Evolutionary conservation across 2,888 invertebrate species (phyloP), one percentile per base, ranked within the genome.

Genomic region (Dasysyrphus albostriatus): DNA sequence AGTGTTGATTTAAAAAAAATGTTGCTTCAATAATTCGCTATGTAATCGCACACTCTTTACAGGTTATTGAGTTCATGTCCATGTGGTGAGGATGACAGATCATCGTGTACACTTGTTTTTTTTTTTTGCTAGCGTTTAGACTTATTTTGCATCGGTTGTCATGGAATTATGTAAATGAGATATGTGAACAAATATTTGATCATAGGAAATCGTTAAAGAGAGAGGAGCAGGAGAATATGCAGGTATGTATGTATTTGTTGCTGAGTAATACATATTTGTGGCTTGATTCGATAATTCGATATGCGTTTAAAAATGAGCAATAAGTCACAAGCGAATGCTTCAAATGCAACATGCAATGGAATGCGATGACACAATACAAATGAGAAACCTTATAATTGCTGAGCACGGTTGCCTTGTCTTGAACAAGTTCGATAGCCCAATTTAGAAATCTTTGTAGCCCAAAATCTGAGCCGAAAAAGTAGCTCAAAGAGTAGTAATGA

Each of bases 21-120:
- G 59, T 10, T 12, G 24, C 70, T 70, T 51, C 42, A 51, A 72
- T 78, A 54, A 47, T 72, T 72, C 44, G 54, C 70, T 44, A 72
- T 63, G 42, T 34, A 77, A 47, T 69, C 29, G 34, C 61, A 42
- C 10, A 74, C 47, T 65, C 32, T 32, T 74, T 59, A 34, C 67
- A 74, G 67, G 67, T 73, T 58, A 80, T 74, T 58, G 80, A 80
- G 74, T 74, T 80, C 80, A 74, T 58, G 74, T 80, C 67, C 67
- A 67, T 42, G 67, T 67, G 49, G 74, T 32, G 42, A 59, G 49
- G 39, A 74, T 80, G 80, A 73, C 72, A 63, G 59, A 56, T 74
- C 74, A 80, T 80, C 44, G 32, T 47, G n/a, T 65, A n/a, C n/a
- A 74, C 37, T 54, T 79, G 19, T 65, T 47, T 65, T 47, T 54